These are phyloP conservation scores for Leptothorax acervorum DNA, from an alignment of 2,888 invertebrate genomes.

Conservation along the genomic window DNA sequence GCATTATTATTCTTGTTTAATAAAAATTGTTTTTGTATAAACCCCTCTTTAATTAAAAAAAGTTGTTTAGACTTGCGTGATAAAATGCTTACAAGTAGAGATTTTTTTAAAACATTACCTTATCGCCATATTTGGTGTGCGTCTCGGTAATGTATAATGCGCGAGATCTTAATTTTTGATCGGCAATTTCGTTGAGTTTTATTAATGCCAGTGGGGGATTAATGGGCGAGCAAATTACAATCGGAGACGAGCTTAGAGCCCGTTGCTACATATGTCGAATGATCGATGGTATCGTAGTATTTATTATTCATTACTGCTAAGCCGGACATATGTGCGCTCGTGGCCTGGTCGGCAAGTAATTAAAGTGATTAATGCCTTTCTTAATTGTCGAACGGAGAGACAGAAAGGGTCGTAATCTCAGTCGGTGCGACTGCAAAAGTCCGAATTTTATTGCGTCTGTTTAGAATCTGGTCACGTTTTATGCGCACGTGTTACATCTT, in stretches of 20 bases:
- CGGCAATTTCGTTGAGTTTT: slow-evolving; percentile 50
- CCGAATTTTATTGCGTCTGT: slow-evolving; percentile 29
- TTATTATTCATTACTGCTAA: slow-evolving; percentile 73
- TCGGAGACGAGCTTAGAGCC: slow-evolving; percentile 48
- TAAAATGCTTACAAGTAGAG: background rate
- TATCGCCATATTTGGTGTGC: background rate
- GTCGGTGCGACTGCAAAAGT: slow-evolving; percentile 48
- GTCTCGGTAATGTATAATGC: background rate
- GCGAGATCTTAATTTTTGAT: slow-evolving; percentile 51
- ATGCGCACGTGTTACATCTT: background rate
- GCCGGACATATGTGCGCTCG: slow-evolving; percentile 47
- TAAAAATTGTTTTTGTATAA: background rate
- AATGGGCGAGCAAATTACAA: slow-evolving; percentile 66
- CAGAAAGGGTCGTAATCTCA: slow-evolving; percentile 34
- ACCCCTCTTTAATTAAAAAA: background rate
- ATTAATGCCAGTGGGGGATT: slow-evolving; percentile 61
- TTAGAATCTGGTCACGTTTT: background rate
- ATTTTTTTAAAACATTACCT: background rate
- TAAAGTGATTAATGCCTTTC: slow-evolving; percentile 73
- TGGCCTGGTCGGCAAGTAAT: slow-evolving; percentile 65
- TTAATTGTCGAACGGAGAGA: slow-evolving; percentile 59
- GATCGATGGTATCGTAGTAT: slow-evolving; percentile 73
- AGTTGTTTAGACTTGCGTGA: background rate
- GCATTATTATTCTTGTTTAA: background rate
- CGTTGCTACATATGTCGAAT: slow-evolving; percentile 56